Evolutionary conservation across 2,113 vertebrate species (phyloP).

Genomic region (Oryzias javanicus): DNA sequence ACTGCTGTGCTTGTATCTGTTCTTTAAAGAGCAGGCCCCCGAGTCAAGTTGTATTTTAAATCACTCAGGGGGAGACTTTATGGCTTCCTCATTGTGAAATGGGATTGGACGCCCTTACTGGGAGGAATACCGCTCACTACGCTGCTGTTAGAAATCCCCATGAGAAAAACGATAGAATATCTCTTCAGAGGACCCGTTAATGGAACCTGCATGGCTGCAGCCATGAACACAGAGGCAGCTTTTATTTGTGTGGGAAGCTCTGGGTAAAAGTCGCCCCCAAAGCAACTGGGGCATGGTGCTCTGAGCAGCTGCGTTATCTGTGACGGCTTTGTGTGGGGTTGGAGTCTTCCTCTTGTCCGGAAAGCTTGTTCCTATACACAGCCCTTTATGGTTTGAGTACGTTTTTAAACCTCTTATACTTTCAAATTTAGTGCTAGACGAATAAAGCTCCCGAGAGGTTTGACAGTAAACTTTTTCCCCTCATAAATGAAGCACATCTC

Average conservation of each 20-base stretch:
- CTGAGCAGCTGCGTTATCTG: conserved; percentile 43
- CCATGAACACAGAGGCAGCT: conserved; percentile 41
- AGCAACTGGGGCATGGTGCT: conserved; percentile 29
- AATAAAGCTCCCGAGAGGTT: conserved; percentile 4
- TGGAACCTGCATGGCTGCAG: conserved; percentile 40
- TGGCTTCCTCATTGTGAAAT: conserved; percentile 64
- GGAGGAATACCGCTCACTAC: conserved; percentile 42
- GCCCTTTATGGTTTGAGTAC: conserved; percentile 24
- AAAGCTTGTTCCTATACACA: conserved; percentile 40
- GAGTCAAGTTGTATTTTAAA: conserved; percentile 57
- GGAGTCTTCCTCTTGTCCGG: conserved; percentile 28
- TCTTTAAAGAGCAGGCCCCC: conserved; percentile 41
- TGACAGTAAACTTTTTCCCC: neutral
- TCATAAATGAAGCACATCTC: conserved; percentile 4
- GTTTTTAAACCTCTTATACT: conserved; percentile 29
- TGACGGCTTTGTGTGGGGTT: conserved; percentile 29
- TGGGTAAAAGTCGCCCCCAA: conserved; percentile 31
- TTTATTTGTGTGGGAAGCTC: conserved; percentile 44
- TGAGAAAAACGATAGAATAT: conserved; percentile 51
- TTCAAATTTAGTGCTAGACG: conserved; percentile 28
- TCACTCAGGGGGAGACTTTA: conserved; percentile 50
- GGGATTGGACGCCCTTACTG: conserved; percentile 49
- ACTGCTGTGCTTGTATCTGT: conserved; percentile 30
- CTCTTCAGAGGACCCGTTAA: conserved; percentile 62
- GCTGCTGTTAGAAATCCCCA: conserved; percentile 36